Evolutionary conservation across 2,888 invertebrate genomes (phyloP), one percentile per base, ranked within the genome.

Genomic region (Drosophila mulleri): DNA sequence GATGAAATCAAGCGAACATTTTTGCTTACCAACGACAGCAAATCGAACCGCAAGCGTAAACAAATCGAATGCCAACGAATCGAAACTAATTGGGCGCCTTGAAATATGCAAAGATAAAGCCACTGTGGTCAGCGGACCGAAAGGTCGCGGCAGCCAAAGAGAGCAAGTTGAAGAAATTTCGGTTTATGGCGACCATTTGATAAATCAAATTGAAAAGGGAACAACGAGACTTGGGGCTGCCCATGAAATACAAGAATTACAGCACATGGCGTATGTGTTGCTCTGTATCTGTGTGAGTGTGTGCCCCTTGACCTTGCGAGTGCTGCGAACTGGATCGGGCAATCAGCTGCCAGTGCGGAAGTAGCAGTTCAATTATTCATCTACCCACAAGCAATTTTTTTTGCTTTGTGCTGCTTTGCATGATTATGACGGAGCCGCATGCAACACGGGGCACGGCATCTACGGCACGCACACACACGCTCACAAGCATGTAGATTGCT

Each of bases 361-460:
- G 78, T 75, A 63, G 75, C 75, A 78, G 87, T 88, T 85, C 90
- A 85, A 85, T 90, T 84, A 90, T 84, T 84, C 84, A 90, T 83
- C 87, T 71, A 66, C 60, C 60, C 53, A 61, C 67, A 61, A 58
- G 44, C 57, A 45, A 1, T 26, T 26, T 26, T 26, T 26, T 26
- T 26, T 26, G 8, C 8, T 8, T 47, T 50, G 26, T 59, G 26
- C 47, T 35, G 8, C 56, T 67, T 59, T 29, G 23, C 65, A 71
- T 75, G 68, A 80, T 89, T 86, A 77, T 83, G 66, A 72, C 73
- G 58, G 54, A 62, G 42, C 59, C 56, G 52, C 78, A 78, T 78
- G 79, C 69, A 73, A 73, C 53, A 67, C n/a, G 39, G 35, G 23
- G 16, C 39, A 39, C 54, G 54, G 26, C 16, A 39, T 41, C 35